Evolutionary conservation across 2,113 vertebrate genomes (phyloP), one percentile per base, ranked within the genome.

Genomic region (Oriolus oriolus): DNA sequence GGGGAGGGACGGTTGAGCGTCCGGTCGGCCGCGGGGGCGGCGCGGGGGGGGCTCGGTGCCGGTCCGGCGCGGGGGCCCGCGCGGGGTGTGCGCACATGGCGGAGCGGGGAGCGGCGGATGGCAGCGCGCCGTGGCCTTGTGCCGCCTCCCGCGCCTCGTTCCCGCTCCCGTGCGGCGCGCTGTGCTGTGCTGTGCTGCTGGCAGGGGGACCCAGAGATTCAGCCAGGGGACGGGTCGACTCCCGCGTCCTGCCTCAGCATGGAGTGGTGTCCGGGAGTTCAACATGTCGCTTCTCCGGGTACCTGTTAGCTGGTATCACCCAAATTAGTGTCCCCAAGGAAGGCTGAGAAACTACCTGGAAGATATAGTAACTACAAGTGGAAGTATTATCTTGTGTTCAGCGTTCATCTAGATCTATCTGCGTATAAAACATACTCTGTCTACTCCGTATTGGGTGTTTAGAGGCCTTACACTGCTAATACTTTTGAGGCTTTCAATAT

Each of bases 141-240:
- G 78, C 70, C 31, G 79, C 31, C 82, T 84, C 69, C 75, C 81
- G 81, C 80, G 85, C 83, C 79, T 45, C 16, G 23, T 54, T 45
- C 42, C 27, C 63, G 71, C 87, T 52, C 10, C 11, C 31, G 78
- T 19, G 83, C 49, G 35, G 83, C 57, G 89, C 76, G 82, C 4
- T 91, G 89, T 80, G 93, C 84, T 13, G 49, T 39, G 87, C 47
- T 24, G 47, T 24, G 52, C 90, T 37, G 89, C 95, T 77, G 96
- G 23, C 93, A 95, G 96, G 91, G 95, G 91, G 96, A 91, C 89
- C 84, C 89, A 42, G 95, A 84, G 96, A 57, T 30, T 41, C 77
- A 19, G 73, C 31, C 47, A 2, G 56, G 26, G 77, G 8, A 13
- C 50, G 23, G 71, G 57, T n/a, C 63, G 16, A 1, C 78, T 60